Percentiles rank a stretch among this genome's conserved stretches.
Conservation (phyloP, 2,797 vertebrate species). For the Anisognathus igniventris region DNA sequence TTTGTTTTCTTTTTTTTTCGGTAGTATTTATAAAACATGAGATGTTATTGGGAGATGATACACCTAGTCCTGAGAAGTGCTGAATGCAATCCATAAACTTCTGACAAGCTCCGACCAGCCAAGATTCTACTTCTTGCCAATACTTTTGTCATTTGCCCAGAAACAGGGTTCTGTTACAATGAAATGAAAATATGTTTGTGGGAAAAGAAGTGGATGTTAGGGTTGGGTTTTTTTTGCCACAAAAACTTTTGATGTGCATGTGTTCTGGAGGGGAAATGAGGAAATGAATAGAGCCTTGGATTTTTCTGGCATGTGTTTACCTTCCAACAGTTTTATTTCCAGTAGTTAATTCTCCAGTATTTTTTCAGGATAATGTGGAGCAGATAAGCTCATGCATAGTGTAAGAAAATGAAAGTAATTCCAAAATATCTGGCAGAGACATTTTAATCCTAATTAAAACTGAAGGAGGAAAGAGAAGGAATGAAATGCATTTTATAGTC, state of each 20-base stretch:
- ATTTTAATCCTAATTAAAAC: constrained; percentile 52
- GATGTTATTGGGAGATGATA: neutral
- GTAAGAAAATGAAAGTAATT: constrained; percentile 20
- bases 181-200: neutral
- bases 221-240: neutral
- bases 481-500: neutral
- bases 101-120: neutral
- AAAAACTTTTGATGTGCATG: neutral
- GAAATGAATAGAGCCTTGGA: neutral
- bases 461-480: neutral
- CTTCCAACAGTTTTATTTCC: neutral
- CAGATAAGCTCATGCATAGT: neutral
- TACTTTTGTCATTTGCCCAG: neutral
- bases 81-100: neutral
- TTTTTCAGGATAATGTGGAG: neutral
- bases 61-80: neutral
- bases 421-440: neutral
- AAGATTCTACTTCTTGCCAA: neutral
- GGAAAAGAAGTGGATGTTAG: neutral
- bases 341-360: neutral
- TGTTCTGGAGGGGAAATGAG: neutral
- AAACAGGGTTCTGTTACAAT: neutral
- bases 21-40: neutral
- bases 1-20: neutral
- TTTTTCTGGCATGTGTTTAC: neutral